These are phyloP conservation scores for Mola mola DNA, from an alignment of 2,113 vertebrate genomes.

Conservation along the genomic window DNA sequence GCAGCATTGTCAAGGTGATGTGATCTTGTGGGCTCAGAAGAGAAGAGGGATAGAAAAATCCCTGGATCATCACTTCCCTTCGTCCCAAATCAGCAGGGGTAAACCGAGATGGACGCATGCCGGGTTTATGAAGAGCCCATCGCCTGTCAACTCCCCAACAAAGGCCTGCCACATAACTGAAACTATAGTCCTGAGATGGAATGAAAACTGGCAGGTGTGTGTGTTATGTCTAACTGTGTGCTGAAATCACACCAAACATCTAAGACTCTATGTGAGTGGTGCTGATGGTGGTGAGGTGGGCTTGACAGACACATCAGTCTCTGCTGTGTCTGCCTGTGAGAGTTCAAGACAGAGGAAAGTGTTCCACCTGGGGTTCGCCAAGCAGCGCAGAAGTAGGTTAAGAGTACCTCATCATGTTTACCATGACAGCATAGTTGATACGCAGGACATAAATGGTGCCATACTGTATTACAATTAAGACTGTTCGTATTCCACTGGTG, in stretches of 20 bases:
- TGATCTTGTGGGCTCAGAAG: constrained; percentile 39
- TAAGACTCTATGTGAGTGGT: constrained; percentile 29
- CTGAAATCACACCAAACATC: constrained; percentile 52
- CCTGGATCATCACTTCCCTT: constrained; percentile 74
- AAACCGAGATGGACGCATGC: constrained; percentile 53
- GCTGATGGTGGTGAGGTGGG: constrained; percentile 11
- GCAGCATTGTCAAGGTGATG: constrained; percentile 70
- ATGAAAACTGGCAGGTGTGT: constrained; percentile 67
- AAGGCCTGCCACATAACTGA: constrained; percentile 51
- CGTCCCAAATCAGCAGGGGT: constrained; percentile 56
- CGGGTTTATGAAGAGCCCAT: constrained; percentile 65
- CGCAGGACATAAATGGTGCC: constrained; percentile 43
- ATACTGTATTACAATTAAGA: constrained; percentile 14
- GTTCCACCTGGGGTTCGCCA: constrained; percentile 41
- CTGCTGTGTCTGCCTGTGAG: constrained; percentile 26
- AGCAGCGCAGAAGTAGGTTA: constrained; percentile 59
- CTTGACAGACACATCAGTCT: constrained; percentile 51
- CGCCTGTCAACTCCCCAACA: constrained; percentile 62
- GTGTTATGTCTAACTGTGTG: constrained; percentile 15
- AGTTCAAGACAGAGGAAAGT: constrained; percentile 27
- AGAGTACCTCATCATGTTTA: constrained; percentile 39
- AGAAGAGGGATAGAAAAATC: constrained; percentile 28
- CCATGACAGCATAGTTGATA: constrained; percentile 23
- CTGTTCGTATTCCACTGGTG: constrained; percentile 9
- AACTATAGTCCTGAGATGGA: constrained; percentile 43